These are phyloP conservation scores for Melospiza georgiana DNA, from an alignment of 2,113 vertebrate genomes.

Conservation along the genomic window DNA sequence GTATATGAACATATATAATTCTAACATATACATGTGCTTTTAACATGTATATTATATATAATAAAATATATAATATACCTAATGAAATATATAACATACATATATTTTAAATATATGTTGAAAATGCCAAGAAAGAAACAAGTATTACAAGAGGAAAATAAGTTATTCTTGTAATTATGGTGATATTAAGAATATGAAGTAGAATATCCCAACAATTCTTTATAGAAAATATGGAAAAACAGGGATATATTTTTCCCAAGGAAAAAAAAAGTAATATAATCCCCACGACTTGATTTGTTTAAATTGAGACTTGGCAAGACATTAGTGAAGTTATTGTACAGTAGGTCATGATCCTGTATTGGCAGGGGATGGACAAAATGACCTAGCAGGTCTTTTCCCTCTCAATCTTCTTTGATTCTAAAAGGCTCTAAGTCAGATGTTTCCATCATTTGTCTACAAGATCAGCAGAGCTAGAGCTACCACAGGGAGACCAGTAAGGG, in stretches of 20 bases:
- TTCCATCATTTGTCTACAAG: constrained; percentile 51
- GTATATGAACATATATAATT: background rate
- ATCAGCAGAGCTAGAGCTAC: constrained; percentile 37
- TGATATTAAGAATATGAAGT: background rate
- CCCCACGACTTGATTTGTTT: constrained; percentile 35
- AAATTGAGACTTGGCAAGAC: constrained; percentile 59
- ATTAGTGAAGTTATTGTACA: constrained; percentile 53
- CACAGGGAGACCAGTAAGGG: constrained; percentile 20
- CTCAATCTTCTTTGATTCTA: constrained; percentile 56
- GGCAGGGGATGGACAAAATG: constrained; percentile 63
- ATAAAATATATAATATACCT: background rate
- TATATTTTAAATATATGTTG: background rate
- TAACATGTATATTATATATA: background rate
- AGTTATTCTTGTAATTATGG: background rate
- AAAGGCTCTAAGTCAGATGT: constrained; percentile 57
- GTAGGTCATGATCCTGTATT: constrained; percentile 63
- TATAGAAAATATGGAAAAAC: background rate
- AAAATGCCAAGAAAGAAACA: background rate
- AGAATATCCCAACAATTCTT: background rate
- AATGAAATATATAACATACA: background rate
- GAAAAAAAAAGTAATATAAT: background rate
- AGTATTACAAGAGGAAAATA: background rate
- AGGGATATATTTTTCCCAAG: background rate
- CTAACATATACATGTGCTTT: background rate
- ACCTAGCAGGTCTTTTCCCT: constrained; percentile 50